Evolutionary conservation across 2,113 vertebrate genomes (phyloP), one percentile per base, ranked within the genome.

Genomic region (Montifringilla adamsi): DNA sequence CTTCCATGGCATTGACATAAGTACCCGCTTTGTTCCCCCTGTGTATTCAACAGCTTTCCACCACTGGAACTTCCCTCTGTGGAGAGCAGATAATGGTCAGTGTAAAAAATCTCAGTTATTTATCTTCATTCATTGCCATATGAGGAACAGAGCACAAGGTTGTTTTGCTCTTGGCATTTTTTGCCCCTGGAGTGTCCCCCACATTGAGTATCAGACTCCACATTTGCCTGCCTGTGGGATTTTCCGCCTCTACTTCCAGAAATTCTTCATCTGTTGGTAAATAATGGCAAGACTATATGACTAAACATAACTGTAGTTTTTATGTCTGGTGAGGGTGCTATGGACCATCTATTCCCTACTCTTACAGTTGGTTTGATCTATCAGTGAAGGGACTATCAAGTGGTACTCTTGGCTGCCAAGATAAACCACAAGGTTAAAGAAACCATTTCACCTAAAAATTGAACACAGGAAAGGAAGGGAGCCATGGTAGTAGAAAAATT

Each of bases 21-120:
- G 70, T 8, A 76, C 13, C 18, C 43, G 6, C 2, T 4, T 66
- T 0, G 0, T 9, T 82, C 22, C 39, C 15, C 22, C 27, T 35
- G 13, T 47, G 55, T 10, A 37, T 33, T 73, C 58, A 89, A 28
- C 64, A 83, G 49, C 15, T 26, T 49, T 43, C 59, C 46, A 37
- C 21, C n/a, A 43, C 49, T 66, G 46, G 79, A 80, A 87, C 27
- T 12, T 90, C 35, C 13, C 35, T 56, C 50, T 73, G 49, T 0
- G n/a, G 77, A 89, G 17, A 46, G 17, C 16, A 89, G 39, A 31
- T n/a, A 58, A 63, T 22, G n/a, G 41, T 17, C 6, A 3, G 1
- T 11, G 24, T 41, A 64, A 69, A 83, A 50, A 83, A 44, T 23
- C n/a, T 66, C 43, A 73, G 16, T 28, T 35, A 47, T 62, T 24